Conservation (phyloP, 2,888 invertebrate genomes). For the Chirona hameri region DNA sequence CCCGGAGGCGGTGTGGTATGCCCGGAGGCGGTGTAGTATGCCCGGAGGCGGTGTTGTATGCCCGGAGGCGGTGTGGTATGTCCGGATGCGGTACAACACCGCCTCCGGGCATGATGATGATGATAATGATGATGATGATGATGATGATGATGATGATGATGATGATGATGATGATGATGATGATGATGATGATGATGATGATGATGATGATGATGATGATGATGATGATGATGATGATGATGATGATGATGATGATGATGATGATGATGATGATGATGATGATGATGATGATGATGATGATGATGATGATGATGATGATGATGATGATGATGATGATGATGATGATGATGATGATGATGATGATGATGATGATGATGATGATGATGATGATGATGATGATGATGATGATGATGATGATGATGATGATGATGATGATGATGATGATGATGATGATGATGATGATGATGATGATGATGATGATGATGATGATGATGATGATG, state of each 20-base stretch:
- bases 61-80: too few species aligned
- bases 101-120: background rate
- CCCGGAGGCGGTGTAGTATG: too few species aligned
- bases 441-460: conserved; percentile 10
- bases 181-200: conserved; percentile 22
- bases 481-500: conserved; percentile 22
- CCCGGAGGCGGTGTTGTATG: too few species aligned
- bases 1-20: too few species aligned
- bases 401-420: conserved; percentile 22
- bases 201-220: conserved; percentile 22
- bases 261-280: conserved; percentile 22
- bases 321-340: conserved; percentile 22
- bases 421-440: conserved; percentile 22
- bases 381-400: conserved; percentile 22
- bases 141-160: conserved; percentile 22
- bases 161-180: conserved; percentile 22
- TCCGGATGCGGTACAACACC: background rate
- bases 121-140: conserved; percentile 22
- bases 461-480: conserved; percentile 22
- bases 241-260: conserved; percentile 22
- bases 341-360: conserved; percentile 22
- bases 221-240: conserved; percentile 22
- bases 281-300: conserved; percentile 22
- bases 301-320: conserved; percentile 22
- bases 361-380: conserved; percentile 22